phyloP scores from a whole-genome alignment of 2,113 vertebrate genomes.

The Vulpes lagopus region DNA sequence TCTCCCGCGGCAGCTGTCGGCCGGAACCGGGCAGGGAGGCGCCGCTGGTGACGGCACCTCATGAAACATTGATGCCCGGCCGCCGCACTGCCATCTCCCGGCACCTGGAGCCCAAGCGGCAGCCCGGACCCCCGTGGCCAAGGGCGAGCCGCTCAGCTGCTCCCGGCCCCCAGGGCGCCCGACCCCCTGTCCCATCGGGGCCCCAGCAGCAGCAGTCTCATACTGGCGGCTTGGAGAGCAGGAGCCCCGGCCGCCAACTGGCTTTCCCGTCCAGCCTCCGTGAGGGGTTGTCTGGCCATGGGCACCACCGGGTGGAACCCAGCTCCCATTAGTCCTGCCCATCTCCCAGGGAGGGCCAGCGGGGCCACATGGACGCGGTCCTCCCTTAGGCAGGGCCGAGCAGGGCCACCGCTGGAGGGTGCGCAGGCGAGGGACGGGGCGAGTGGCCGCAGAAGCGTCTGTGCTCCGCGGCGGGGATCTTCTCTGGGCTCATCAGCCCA shows the following conservation, averaged over 20 bases:
- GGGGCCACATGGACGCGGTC: background rate
- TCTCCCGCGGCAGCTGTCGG: slow-evolving; percentile 55
- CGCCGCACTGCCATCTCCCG: slow-evolving; percentile 32
- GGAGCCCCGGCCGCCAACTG: background rate
- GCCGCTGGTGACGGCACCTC: slow-evolving; percentile 56
- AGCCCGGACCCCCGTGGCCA: background rate
- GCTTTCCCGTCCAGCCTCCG: background rate
- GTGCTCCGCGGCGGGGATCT: background rate
- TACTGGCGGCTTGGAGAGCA: background rate
- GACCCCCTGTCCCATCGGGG: background rate
- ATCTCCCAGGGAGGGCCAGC: background rate
- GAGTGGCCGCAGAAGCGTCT: background rate
- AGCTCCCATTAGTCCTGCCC: background rate
- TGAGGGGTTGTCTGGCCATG: background rate
- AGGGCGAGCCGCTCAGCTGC: background rate
- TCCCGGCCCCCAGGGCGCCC: background rate
- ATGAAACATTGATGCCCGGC: slow-evolving; percentile 74
- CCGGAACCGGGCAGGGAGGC: slow-evolving; percentile 64
- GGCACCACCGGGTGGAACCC: background rate
- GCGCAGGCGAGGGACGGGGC: background rate
- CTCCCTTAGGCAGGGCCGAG: background rate
- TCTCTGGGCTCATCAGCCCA: background rate
- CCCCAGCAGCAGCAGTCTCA: background rate
- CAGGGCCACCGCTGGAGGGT: background rate
- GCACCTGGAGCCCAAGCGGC: slow-evolving; percentile 47